Percentiles rank a stretch among this genome's conserved stretches.
These are phyloP conservation scores for Habroteleia sp. DNA, from an alignment of 2,888 invertebrate genomes.

Conservation along the genomic window DNA sequence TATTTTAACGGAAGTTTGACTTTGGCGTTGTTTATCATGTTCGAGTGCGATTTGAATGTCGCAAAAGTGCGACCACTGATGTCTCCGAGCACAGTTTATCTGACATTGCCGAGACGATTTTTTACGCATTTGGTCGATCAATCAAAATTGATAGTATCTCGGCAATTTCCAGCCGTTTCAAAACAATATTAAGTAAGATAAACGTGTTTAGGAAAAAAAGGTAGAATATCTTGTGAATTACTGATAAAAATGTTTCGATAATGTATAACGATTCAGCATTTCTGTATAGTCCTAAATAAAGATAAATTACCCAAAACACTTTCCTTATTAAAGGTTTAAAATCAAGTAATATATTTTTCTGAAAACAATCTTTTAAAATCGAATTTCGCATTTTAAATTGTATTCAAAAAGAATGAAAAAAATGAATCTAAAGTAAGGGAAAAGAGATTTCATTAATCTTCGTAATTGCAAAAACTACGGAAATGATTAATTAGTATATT, in stretches of 20 bases:
- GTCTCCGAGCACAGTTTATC: conserved; percentile 48
- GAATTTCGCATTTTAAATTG: no score
- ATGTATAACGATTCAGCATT: conserved; percentile 40
- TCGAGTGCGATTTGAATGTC: conserved; percentile 54
- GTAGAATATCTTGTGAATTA: conserved; percentile 45
- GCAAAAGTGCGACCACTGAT: conserved; percentile 49
- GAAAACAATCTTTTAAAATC: no score
- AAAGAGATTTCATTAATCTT: no score
- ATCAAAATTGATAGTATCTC: conserved; percentile 58
- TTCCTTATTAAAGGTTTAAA: no score
- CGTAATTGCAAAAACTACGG: no score
- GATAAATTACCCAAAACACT: conserved; percentile 10
- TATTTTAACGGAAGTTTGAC: conserved; percentile 54
- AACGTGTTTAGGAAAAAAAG: conserved; percentile 52
- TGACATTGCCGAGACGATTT: conserved; percentile 32
- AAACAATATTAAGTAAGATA: conserved; percentile 52
- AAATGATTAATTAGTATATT: no score
- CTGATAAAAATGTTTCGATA: conserved; percentile 38
- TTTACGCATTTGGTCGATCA: conserved; percentile 44
- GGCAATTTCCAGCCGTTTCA: conserved; percentile 16
- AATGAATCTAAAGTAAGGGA: no score
- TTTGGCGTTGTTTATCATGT: conserved; percentile 56
- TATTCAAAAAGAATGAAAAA: no score
- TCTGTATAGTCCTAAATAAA: conserved; percentile 17
- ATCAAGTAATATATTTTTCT: no score